These are phyloP conservation scores for Trichosurus vulpecula DNA, from an alignment of 2,797 vertebrate species.

Conservation along the genomic window DNA sequence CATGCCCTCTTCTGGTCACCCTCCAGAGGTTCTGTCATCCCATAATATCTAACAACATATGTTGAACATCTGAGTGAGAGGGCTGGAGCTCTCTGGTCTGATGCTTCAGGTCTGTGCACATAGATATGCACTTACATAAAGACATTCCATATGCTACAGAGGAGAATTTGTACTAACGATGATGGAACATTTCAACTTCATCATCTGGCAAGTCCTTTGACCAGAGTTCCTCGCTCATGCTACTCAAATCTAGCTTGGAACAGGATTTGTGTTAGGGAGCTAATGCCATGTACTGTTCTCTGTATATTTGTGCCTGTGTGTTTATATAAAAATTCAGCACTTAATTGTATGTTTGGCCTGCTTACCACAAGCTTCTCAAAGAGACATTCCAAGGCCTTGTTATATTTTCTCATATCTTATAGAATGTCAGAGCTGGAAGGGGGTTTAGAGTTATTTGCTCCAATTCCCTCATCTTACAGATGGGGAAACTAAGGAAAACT, in stretches of 20 bases:
- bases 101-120: background rate
- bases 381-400: conserved; percentile 48
- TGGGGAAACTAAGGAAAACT: background rate
- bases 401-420: conserved; percentile 38
- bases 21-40: background rate
- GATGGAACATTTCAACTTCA: background rate
- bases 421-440: conserved; percentile 8
- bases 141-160: background rate
- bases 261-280: background rate
- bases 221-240: background rate
- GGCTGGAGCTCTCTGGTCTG: background rate
- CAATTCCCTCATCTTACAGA: background rate
- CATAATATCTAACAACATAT: background rate
- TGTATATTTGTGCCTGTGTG: conserved; percentile 42
- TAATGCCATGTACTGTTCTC: conserved; percentile 24
- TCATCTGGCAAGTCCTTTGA: background rate
- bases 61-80: background rate
- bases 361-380: conserved; percentile 67
- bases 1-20: background rate
- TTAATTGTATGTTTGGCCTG: conserved; percentile 61
- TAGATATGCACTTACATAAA: conserved; percentile 8
- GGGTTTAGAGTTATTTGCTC: background rate
- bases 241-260: conserved; percentile 20
- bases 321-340: conserved; percentile 64
- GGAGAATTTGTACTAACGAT: background rate